Conservation (phyloP, 1,140 invertebrate genomes). For the Branchinecta lynchi region DNA sequence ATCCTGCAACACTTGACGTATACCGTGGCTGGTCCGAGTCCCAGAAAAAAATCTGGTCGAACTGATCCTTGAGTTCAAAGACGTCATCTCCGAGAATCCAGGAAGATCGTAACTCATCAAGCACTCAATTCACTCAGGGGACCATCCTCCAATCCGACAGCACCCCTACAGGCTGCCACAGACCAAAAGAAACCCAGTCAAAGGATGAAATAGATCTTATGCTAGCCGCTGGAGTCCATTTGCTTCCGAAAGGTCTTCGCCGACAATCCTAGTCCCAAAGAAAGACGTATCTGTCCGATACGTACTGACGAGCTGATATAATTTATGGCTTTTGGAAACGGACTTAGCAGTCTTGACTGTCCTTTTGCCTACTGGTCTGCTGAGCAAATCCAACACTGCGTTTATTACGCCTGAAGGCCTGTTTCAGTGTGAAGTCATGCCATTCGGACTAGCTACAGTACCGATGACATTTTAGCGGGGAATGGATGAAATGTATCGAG, state of each 20-base stretch:
- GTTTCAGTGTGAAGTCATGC: conserved; percentile 29
- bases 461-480: conserved; percentile 31
- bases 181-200: no score
- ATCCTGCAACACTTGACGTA: no score
- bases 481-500: conserved; percentile 25
- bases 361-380: no score
- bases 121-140: no score
- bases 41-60: no score
- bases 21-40: no score
- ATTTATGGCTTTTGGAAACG: conserved; percentile 4
- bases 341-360: no score
- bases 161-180: no score
- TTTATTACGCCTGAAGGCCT: conserved; percentile 32
- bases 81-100: no score
- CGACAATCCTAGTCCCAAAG: conserved; percentile 37
- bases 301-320: background rate
- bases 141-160: no score
- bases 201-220: background rate
- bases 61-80: no score
- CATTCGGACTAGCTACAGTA: conserved; percentile 30
- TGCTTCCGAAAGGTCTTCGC: conserved; percentile 32
- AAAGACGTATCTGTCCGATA: conserved; percentile 31
- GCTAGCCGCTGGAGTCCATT: conserved; percentile 33
- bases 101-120: no score
- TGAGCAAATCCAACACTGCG: conserved; percentile 31